Conservation (phyloP, 2,113 vertebrate species). For the Sebastes schlegelii region DNA sequence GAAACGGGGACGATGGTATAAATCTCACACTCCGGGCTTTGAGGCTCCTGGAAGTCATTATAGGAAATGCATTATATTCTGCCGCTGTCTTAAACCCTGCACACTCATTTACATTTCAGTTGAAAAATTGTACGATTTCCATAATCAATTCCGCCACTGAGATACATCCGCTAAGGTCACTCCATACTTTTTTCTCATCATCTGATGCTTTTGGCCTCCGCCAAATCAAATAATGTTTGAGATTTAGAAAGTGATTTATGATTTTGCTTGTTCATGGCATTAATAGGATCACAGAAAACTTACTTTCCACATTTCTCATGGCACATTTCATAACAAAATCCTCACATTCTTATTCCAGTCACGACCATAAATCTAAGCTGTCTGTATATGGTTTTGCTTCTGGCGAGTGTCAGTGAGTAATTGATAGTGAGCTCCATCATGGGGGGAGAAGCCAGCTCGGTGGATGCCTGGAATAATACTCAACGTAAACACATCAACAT, state of each 20-base stretch:
- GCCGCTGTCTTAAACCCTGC: slow-evolving; percentile 49
- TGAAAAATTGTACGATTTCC: slow-evolving; percentile 59
- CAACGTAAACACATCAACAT: slow-evolving; percentile 43
- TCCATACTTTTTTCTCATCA: slow-evolving; percentile 16
- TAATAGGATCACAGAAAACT: slow-evolving; percentile 40
- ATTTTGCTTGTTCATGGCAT: slow-evolving; percentile 30
- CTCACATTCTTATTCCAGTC: slow-evolving; percentile 55
- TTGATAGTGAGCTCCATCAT: slow-evolving; percentile 60
- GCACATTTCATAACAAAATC: slow-evolving; percentile 56
- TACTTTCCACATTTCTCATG: slow-evolving; percentile 35
- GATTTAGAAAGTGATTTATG: slow-evolving; percentile 25
- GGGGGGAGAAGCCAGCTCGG: slow-evolving; percentile 56
- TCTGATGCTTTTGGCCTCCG: slow-evolving; percentile 15
- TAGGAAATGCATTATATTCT: slow-evolving; percentile 65
- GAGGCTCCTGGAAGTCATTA: slow-evolving; percentile 67
- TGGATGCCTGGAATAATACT: slow-evolving; percentile 61
- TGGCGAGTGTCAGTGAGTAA: slow-evolving; percentile 69
- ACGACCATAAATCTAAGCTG: slow-evolving; percentile 49
- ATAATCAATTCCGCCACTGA: slow-evolving; percentile 57
- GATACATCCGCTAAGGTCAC: slow-evolving; percentile 32
- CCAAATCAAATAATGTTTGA: slow-evolving; percentile 36
- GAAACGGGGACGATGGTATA: slow-evolving; percentile 50
- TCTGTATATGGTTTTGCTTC: slow-evolving; percentile 48
- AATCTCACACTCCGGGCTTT: slow-evolving; percentile 61
- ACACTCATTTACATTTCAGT: slow-evolving; percentile 65